These are phyloP conservation scores for Leptinotarsa texana DNA, from an alignment of 1,140 invertebrate genomes.

Conservation along the genomic window DNA sequence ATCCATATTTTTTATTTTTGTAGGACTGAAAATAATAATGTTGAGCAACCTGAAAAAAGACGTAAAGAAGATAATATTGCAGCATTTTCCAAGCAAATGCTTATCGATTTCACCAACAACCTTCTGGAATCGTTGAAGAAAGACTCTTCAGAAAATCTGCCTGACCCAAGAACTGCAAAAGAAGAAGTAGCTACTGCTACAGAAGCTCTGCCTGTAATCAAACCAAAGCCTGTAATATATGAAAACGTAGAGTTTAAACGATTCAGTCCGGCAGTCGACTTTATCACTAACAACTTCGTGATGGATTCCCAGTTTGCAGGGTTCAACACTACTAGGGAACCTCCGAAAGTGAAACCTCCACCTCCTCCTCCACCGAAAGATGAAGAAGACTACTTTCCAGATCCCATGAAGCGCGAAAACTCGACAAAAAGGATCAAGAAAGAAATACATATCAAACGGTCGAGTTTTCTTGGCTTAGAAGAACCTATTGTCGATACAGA, in stretches of 20 bases:
- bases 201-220: conserved; percentile 13
- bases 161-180: conserved; percentile 16
- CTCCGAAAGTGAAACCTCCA: conserved; percentile 84
- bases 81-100: background rate
- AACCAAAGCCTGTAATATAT: conserved; percentile 40
- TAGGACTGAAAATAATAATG: conserved; percentile 8
- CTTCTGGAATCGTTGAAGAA: conserved; percentile 32
- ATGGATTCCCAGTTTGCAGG: conserved; percentile 48
- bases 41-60: background rate
- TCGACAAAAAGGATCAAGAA: conserved; percentile 85
- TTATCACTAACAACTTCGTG: conserved; percentile 42
- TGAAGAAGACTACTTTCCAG: conserved; percentile 50
- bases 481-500: conserved; percentile 70
- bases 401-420: conserved; percentile 69
- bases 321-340: conserved; percentile 67
- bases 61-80: background rate
- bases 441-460: conserved; percentile 80
- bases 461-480: conserved; percentile 84
- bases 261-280: conserved; percentile 33
- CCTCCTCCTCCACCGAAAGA: conserved; percentile 70
- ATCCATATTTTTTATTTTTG: background rate
- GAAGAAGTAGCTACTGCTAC: conserved; percentile 18
- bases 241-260: conserved; percentile 41
- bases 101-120: conserved; percentile 33
- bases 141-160: conserved; percentile 36